Conservation (phyloP, 2,113 vertebrate species). For the Marmota monax region DNA sequence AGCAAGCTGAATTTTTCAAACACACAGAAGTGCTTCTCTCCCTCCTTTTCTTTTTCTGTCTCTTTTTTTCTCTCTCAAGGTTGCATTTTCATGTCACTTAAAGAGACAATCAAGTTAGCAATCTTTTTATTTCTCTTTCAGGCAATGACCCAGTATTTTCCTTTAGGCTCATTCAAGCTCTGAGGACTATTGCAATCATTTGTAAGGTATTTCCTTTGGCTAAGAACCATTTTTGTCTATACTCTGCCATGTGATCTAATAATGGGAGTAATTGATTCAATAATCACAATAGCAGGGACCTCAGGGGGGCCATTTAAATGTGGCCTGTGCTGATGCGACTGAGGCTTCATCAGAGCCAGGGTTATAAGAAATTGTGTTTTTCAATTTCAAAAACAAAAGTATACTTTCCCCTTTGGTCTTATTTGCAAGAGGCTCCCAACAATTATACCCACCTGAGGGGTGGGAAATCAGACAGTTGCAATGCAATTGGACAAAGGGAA, state of each 20-base stretch:
- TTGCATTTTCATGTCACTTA: slow-evolving; percentile 56
- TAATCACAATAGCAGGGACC: slow-evolving; percentile 30
- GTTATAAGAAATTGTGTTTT: slow-evolving; percentile 23
- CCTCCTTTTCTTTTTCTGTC: not conserved
- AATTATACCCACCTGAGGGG: not conserved
- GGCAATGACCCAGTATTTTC: slow-evolving; percentile 68
- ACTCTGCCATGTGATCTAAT: slow-evolving; percentile 60
- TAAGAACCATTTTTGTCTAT: slow-evolving; percentile 39
- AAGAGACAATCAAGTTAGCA: slow-evolving; percentile 63
- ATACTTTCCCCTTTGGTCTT: not conserved
- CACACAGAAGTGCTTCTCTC: slow-evolving; percentile 6
- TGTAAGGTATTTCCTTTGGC: slow-evolving; percentile 55
- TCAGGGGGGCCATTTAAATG: slow-evolving; percentile 52
- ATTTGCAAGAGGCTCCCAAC: not conserved
- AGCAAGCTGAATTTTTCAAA: slow-evolving; percentile 33
- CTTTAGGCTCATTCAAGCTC: slow-evolving; percentile 63
- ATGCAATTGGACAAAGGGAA: not conserved
- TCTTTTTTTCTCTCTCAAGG: not conserved
- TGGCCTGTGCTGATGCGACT: slow-evolving; percentile 39
- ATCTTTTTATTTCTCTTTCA: slow-evolving; percentile 67
- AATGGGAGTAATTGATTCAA: slow-evolving; percentile 47
- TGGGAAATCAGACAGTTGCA: slow-evolving; percentile 28
- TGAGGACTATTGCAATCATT: slow-evolving; percentile 44
- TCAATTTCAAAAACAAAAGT: slow-evolving; percentile 67
- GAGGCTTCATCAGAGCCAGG: slow-evolving; percentile 42